A percentile compares a stretch with the other conserved stretches of the same genome.
These are phyloP conservation scores for Pristionchus fissidentatus DNA, from an alignment of 2,888 invertebrate genomes.

Conservation along the genomic window DNA sequence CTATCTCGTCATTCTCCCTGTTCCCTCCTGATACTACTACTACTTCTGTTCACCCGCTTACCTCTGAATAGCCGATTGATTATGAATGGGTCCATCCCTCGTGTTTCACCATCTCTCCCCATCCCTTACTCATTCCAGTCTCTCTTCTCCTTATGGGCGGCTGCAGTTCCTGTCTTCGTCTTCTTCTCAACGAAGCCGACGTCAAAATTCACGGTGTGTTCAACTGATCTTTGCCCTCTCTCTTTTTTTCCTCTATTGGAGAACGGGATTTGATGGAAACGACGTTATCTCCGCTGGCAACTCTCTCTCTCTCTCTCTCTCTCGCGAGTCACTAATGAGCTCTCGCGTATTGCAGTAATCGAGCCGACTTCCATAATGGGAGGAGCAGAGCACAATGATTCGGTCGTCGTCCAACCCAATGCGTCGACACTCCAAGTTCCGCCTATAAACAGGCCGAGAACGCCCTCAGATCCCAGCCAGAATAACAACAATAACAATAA, in stretches of 20 bases:
- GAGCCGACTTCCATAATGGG: constrained; percentile 64
- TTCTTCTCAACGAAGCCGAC: constrained; percentile 65
- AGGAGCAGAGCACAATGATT: constrained; percentile 54
- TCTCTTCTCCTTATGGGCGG: constrained; percentile 56
- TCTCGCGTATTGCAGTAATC: constrained; percentile 57
- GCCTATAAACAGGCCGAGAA: constrained; percentile 25
- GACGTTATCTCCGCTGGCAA: constrained; percentile 3
- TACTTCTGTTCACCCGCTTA: too few species aligned
- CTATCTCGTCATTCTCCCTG: not conserved
- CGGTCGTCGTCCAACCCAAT: constrained; percentile 45
- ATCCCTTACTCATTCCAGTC: not conserved
- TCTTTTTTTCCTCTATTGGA: too few species aligned
- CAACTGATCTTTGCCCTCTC: not conserved
- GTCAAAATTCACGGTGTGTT: constrained; percentile 66
- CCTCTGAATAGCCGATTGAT: not conserved
- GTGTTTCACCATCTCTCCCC: not conserved
- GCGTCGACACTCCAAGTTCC: constrained; percentile 54
- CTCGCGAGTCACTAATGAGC: too few species aligned
- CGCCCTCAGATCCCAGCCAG: not conserved
- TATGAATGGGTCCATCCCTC: constrained; percentile 18
- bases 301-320: not conserved
- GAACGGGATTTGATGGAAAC: not conserved
- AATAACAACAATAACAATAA: not conserved
- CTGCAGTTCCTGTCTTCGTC: constrained; percentile 62
- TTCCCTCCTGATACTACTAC: not conserved